A percentile compares a stretch with the other conserved stretches of the same genome.
Evolutionary conservation across 2,797 vertebrate species (phyloP).

Genomic region (Oreochromis grahami): DNA sequence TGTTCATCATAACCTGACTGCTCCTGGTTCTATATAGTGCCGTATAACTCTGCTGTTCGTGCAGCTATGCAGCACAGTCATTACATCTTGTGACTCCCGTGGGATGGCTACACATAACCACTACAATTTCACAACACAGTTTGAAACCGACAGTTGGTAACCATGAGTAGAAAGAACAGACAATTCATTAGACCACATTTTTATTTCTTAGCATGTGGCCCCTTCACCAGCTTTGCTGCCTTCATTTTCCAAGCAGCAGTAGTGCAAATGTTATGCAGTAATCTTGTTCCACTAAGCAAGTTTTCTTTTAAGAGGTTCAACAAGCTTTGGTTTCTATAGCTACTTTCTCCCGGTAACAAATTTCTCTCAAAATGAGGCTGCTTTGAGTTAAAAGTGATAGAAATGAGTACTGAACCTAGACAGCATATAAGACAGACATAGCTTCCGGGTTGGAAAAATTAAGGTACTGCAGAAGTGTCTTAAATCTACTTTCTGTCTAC

Average conservation of each 20-base stretch:
- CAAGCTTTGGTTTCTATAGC: background rate
- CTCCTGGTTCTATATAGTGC: background rate
- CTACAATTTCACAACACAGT: background rate
- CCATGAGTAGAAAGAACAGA: conserved; percentile 11
- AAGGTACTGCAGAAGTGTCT: background rate
- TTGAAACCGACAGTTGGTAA: background rate
- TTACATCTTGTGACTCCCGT: background rate
- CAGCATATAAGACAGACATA: background rate
- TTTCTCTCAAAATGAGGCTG: background rate
- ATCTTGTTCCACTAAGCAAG: background rate
- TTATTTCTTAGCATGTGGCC: background rate
- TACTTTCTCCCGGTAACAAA: background rate
- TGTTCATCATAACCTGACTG: background rate
- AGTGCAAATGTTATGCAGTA: background rate
- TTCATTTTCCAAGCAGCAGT: background rate
- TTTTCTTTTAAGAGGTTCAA: background rate
- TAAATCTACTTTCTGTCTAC: background rate
- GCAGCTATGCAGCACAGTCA: background rate
- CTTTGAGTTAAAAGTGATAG: background rate
- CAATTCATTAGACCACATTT: conserved; percentile 22
- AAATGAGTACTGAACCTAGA: background rate
- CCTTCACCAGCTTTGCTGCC: background rate
- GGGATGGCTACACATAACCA: conserved; percentile 10
- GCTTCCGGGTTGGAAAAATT: background rate
- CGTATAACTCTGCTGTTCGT: background rate